Conservation (phyloP, 2,113 vertebrate genomes). For the Urocolius indicus region DNA sequence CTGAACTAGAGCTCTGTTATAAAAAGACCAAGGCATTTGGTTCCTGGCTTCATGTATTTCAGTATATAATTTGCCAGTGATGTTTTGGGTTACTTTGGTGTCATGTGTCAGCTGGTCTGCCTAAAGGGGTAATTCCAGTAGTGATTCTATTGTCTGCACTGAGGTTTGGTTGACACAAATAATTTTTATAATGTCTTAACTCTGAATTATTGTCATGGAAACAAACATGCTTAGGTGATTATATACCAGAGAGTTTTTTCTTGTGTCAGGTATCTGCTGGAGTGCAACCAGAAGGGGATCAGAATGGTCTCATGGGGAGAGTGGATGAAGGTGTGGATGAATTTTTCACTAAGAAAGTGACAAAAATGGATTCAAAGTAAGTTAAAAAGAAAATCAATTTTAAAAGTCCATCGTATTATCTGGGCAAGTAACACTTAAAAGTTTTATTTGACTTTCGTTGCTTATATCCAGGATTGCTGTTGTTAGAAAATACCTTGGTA, state of each 20-base stretch:
- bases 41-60: not conserved
- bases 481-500: not conserved
- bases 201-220: not conserved
- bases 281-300: slow-evolving; percentile 88
- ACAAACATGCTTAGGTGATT: not conserved
- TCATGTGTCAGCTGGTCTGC: not conserved
- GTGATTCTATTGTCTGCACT: not conserved
- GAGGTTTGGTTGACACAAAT: not conserved
- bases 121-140: not conserved
- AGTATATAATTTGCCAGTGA: not conserved
- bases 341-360: slow-evolving; percentile 97
- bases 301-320: slow-evolving; percentile 94
- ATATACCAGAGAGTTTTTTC: slow-evolving; percentile 9
- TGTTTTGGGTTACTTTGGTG: not conserved
- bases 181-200: not conserved
- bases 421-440: not conserved
- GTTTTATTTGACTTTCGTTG: not conserved
- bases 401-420: not conserved
- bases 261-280: slow-evolving; percentile 80
- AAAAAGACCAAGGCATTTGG: not conserved
- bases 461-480: not conserved
- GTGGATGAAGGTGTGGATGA: slow-evolving; percentile 98
- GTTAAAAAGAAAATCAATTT: not conserved
- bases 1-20: not conserved
- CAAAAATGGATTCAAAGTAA: slow-evolving; percentile 89